Evolutionary conservation across 2,797 vertebrate genomes (phyloP).

Genomic region (Gymnodraco acuticeps): DNA sequence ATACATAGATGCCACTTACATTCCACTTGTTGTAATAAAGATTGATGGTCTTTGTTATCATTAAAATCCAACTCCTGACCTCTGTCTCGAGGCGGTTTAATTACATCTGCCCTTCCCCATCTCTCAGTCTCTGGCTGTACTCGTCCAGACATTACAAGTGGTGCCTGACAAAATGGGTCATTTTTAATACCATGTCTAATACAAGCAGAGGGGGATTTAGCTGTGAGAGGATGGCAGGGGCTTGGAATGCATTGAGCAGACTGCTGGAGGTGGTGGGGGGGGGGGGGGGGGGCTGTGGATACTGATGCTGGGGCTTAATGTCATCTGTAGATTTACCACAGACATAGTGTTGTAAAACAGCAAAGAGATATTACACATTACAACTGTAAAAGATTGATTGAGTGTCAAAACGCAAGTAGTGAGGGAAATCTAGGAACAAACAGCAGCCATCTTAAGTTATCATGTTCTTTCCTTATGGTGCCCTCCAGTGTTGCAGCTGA

Average conservation of each 20-base stretch:
- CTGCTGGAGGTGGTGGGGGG: constrained; percentile 23
- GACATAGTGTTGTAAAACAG: constrained; percentile 9
- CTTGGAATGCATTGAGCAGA: constrained; percentile 56
- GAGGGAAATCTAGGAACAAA: background rate
- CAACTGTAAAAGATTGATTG: background rate
- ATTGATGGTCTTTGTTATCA: constrained; percentile 37
- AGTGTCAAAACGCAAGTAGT: background rate
- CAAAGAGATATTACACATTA: background rate
- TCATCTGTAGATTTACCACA: constrained; percentile 42
- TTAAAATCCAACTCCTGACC: constrained; percentile 36
- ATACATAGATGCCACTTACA: constrained; percentile 51
- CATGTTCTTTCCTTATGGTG: no score
- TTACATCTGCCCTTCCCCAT: constrained; percentile 35
- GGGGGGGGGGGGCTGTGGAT: constrained; percentile 25
- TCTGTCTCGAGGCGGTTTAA: constrained; percentile 54
- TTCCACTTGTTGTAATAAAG: constrained; percentile 43
- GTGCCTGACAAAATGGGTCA: constrained; percentile 76
- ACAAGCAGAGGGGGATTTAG: constrained; percentile 68
- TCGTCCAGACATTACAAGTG: constrained; percentile 41
- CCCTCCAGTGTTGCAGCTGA: background rate
- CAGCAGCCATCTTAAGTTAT: background rate
- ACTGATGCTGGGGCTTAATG: constrained; percentile 47
- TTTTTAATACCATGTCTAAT: constrained; percentile 72
- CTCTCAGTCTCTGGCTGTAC: constrained; percentile 15
- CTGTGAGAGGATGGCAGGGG: constrained; percentile 43